Base-by-base conservation (phyloP, 2,797 vertebrate species). In the Botia kubotai region DNA sequence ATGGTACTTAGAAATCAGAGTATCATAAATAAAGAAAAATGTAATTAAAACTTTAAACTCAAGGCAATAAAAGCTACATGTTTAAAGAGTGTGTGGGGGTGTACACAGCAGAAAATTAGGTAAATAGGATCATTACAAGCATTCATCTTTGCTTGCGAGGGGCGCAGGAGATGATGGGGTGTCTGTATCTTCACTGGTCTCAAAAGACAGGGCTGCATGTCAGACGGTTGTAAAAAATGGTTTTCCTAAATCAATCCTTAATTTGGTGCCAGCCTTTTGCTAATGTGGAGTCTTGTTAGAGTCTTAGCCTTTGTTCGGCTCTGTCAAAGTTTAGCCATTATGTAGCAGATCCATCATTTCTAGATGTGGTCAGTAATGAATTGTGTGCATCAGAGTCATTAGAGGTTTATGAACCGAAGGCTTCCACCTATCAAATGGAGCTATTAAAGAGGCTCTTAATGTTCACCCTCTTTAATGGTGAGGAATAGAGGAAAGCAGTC, bases 71-170 rank as follows among this genome's bases (percentile, higher is more conserved):
- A 39, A 65, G 29, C 6, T n/a, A 33, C 33, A 33, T 36, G 62
- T 65, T 36, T 52, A 5, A 50, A 16, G 13, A 16, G 13, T 52
- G 79, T 79, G 62, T 65, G 80, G 80, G 77, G 73, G 81, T 77
- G 83, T 69, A 79, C 82, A 65, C 81, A 68, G 72, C 76, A 82
- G 85, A 80, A 88, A 88, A 89, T 88, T 92, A 94, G 90, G 93
- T 90, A 94, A 94, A 94, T 94, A 85, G 92, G 89, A 82, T 93
- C 93, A 93, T 95, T 94, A 94, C 89, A 91, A 90, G 79, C 84
- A 85, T 91, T 93, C 84, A 94, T 94, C 91, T 94, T 91, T 91
- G 93, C 93, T 92, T 94, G 87, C 73, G 91, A 92, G 91, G 91
- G 89, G 91, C 91, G 87, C 75, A 77, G 90, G 89, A 89, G 77